A percentile compares a stretch with the other conserved stretches of the same genome.
phyloP scores from a whole-genome alignment of 2,888 invertebrate genomes.

The Lithophane ornitopus region DNA sequence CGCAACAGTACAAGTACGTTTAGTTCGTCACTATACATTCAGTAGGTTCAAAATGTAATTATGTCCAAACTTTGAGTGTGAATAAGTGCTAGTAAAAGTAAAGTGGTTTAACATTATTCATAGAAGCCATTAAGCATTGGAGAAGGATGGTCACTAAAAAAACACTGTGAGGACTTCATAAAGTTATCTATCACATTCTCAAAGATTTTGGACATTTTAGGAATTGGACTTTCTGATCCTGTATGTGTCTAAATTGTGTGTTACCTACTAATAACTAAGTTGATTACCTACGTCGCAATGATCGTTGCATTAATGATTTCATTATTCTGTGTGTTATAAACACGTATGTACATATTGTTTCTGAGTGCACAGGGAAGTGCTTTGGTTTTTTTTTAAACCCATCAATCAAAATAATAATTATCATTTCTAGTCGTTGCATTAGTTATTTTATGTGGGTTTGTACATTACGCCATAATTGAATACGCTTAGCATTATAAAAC shows the following conservation, averaged over 20 bases:
- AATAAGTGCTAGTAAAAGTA: background rate
- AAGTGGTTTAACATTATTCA: background rate
- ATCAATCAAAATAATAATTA: background rate
- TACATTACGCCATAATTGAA: background rate
- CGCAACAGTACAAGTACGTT: background rate
- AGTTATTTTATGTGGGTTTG: background rate
- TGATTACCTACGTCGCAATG: background rate
- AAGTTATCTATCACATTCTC: background rate
- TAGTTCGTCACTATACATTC: background rate
- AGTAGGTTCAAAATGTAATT: background rate
- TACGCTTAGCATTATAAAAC: background rate
- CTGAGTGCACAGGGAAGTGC: background rate
- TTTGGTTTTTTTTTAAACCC: background rate
- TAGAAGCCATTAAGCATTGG: too few species aligned
- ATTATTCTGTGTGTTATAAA: background rate
- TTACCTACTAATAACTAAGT: background rate
- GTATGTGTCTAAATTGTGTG: background rate
- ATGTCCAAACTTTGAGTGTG: background rate
- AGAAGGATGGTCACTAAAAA: background rate
- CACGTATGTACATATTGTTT: background rate
- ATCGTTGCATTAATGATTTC: background rate
- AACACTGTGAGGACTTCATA: background rate
- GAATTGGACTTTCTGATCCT: background rate
- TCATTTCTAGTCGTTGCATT: background rate
- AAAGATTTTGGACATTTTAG: background rate